Evolutionary conservation across 2,113 vertebrate genomes (phyloP).

Genomic region (Cebus imitator): DNA sequence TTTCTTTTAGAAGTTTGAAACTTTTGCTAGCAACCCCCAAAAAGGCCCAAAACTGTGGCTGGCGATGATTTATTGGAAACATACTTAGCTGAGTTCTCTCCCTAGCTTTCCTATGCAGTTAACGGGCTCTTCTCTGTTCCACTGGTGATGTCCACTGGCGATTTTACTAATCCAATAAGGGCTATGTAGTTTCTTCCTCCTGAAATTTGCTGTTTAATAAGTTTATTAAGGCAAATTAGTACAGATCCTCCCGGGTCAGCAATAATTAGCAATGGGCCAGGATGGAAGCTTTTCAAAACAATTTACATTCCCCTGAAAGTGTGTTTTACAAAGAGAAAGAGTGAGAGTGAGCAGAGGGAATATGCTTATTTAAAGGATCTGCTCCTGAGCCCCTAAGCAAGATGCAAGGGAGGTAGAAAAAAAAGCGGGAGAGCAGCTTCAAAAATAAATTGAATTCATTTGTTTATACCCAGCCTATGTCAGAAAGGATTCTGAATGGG

Average conservation of each 20-base stretch:
- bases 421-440: background rate
- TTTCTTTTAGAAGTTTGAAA: constrained; percentile 54
- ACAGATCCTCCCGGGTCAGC: constrained; percentile 59
- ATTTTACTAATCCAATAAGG: constrained; percentile 67
- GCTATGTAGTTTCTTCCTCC: constrained; percentile 59
- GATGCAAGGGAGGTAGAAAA: background rate
- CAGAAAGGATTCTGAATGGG: constrained; percentile 23
- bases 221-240: constrained; percentile 76
- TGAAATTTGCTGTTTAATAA: constrained; percentile 75
- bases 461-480: background rate
- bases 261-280: constrained; percentile 67
- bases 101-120: constrained; percentile 22
- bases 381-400: background rate
- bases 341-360: background rate
- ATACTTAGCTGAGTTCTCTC: constrained; percentile 18
- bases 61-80: constrained; percentile 59
- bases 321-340: constrained; percentile 17
- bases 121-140: background rate
- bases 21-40: constrained; percentile 49
- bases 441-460: background rate
- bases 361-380: background rate
- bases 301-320: constrained; percentile 54
- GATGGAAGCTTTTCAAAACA: constrained; percentile 66
- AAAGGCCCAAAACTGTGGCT: constrained; percentile 1
- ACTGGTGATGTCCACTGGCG: constrained; percentile 44